These are phyloP conservation scores for Drosophila mimica DNA, from an alignment of 2,888 invertebrate genomes.

Conservation along the genomic window DNA sequence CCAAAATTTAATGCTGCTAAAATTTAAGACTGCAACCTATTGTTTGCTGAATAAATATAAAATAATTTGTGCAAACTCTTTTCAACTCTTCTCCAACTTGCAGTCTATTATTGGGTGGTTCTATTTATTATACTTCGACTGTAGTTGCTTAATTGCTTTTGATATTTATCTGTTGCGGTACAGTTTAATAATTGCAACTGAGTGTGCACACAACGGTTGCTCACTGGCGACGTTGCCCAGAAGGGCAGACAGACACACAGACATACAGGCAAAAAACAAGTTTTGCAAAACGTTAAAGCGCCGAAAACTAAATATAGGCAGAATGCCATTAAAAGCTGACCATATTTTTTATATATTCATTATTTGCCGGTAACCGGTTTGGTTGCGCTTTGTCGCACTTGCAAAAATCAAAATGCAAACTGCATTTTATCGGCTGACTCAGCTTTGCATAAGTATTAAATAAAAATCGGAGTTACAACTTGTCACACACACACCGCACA, in stretches of 20 bases:
- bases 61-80: neutral
- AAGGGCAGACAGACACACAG: conserved; percentile 5
- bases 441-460: conserved; percentile 10
- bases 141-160: neutral
- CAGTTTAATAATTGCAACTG: conserved; percentile 27
- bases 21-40: neutral
- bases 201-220: conserved; percentile 17
- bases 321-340: conserved; percentile 14
- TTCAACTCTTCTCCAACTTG: neutral
- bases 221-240: conserved; percentile 19
- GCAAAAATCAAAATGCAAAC: conserved; percentile 42
- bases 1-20: neutral
- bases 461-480: conserved; percentile 8
- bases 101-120: neutral
- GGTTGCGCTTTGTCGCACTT: conserved; percentile 48
- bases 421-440: conserved; percentile 48
- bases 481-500: conserved; percentile 9
- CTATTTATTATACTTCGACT: neutral
- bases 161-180: neutral
- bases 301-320: conserved; percentile 30
- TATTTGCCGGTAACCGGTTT: conserved; percentile 77
- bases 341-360: conserved; percentile 10
- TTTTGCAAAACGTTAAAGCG: conserved; percentile 28
- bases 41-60: neutral
- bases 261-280: conserved; percentile 29